Base-by-base conservation (phyloP, 92 coral and sea anemone species). In the Ricordea florida region DNA sequence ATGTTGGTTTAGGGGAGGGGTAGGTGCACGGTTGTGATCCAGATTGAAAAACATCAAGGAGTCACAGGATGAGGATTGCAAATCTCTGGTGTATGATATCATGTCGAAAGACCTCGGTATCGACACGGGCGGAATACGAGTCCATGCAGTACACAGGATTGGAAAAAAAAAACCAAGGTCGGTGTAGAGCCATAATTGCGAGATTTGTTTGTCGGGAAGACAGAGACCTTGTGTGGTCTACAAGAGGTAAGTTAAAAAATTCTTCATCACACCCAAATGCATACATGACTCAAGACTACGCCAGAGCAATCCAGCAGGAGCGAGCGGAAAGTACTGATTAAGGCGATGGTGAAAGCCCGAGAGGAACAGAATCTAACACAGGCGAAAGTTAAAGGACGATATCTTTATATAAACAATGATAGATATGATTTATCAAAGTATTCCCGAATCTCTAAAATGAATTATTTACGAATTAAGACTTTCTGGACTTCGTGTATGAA, bases 211-310 rank as follows among this genome's bases (percentile, higher is more conserved):
- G 55, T 47, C 26, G 55, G 10, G 55, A 47, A 47, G 55, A 47
- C 55, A 47, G 55, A 47, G 55, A 47, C 26, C 24, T 47, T 47
- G 55, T 47, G 27, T 47, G 55, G 55, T n/a, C 55, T 29, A 47
- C 20, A 47, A 25, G 55, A 47, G 55, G 55, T 47, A 47, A 47
- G 25, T 18, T 47, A 18, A 47, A 47, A 47, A 25, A 47, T 18
- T 47, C 24, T 3, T 29, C 20, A 18, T 29, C 20, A 47, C 15
- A 18, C 23, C 10, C 20, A 47, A 29, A 47, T 9, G 55, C 55
- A 25, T 47, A 47, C 55, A 47, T 47, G 24, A 47, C 55, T 7
- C 26, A 47, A 15, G 25, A 47, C 17, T 42, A 42, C 55, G 25
- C 55, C 55, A 10, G 55, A 29, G 55, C 30, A 29, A 47, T 47